Conservation (phyloP, 2,113 vertebrate genomes). For the Pteronura brasiliensis region DNA sequence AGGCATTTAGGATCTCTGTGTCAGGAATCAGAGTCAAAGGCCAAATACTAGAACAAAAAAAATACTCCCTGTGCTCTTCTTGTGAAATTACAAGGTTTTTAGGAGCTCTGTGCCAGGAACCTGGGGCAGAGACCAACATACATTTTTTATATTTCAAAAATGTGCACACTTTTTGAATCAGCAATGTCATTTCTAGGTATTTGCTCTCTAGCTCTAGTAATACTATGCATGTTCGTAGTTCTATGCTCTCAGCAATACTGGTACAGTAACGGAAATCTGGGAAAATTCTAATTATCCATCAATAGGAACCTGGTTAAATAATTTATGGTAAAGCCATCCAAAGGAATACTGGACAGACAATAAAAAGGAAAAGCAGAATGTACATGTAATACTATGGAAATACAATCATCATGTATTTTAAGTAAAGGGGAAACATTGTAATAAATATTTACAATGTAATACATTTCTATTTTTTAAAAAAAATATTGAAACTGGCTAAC, state of each 20-base stretch:
- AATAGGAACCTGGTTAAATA: not conserved
- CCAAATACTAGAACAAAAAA: not conserved
- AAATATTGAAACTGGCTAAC: not conserved
- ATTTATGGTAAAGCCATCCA: not conserved
- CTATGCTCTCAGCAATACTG: not conserved
- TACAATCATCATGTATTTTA: not conserved
- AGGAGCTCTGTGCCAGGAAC: not conserved
- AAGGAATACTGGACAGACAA: not conserved
- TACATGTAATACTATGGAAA: not conserved
- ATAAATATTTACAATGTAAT: not conserved
- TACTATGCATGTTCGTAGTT: not conserved
- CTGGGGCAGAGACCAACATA: not conserved
- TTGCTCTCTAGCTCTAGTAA: not conserved
- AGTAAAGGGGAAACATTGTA: not conserved
- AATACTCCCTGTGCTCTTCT: not conserved
- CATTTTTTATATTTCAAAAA: not conserved
- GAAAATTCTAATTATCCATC: not conserved
- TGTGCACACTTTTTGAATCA: not conserved
- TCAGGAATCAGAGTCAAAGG: not conserved
- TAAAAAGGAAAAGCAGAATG: not conserved
- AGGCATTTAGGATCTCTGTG: not conserved
- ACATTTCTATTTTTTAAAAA: not conserved
- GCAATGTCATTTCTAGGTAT: not conserved
- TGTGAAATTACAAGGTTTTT: not conserved
- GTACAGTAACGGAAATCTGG: not conserved